These are phyloP conservation scores for Eleutherodactylus coqui DNA, from an alignment of 2,797 vertebrate genomes.

Conservation along the genomic window DNA sequence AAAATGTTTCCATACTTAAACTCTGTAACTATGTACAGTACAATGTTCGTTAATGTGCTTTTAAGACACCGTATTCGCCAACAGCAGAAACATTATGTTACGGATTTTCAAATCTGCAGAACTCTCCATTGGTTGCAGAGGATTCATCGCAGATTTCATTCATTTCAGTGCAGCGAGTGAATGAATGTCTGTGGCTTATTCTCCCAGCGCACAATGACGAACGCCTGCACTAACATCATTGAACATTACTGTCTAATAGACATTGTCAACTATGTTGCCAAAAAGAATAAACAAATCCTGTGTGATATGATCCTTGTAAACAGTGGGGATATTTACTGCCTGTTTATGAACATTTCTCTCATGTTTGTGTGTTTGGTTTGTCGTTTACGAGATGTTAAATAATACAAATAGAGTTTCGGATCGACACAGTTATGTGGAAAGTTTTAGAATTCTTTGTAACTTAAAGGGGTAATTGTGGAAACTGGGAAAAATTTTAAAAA, in stretches of 20 bases:
- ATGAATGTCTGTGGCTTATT: too few relatives aligned
- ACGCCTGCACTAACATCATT: background rate
- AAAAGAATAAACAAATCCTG: slow-evolving; percentile 39
- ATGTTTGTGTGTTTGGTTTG: slow-evolving; percentile 33
- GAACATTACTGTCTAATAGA: slow-evolving; percentile 2
- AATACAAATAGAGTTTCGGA: slow-evolving; percentile 47
- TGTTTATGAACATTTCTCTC: slow-evolving; percentile 51
- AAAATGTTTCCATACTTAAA: too few relatives aligned
- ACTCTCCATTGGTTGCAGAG: too few relatives aligned
- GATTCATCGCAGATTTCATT: too few relatives aligned
- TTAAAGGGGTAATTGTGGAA: too few relatives aligned
- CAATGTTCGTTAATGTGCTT: too few relatives aligned
- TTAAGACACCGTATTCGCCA: too few relatives aligned
- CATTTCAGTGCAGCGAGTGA: too few relatives aligned
- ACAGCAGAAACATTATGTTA: too few relatives aligned
- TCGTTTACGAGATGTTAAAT: slow-evolving; percentile 49
- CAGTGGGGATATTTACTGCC: slow-evolving; percentile 1
- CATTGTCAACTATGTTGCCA: slow-evolving; percentile 32
- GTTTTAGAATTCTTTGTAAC: slow-evolving; percentile 54
- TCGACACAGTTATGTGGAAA: slow-evolving; percentile 33
- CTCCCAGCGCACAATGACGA: background rate
- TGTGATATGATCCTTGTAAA: slow-evolving; percentile 49
- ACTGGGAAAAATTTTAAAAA: too few relatives aligned
- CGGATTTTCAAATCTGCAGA: too few relatives aligned
- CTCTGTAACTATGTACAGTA: too few relatives aligned